A percentile compares a stretch with the other conserved stretches of the same genome.
These are phyloP conservation scores for Caenorhabditis sinica DNA, from an alignment of 2,888 invertebrate genomes.

Conservation along the genomic window DNA sequence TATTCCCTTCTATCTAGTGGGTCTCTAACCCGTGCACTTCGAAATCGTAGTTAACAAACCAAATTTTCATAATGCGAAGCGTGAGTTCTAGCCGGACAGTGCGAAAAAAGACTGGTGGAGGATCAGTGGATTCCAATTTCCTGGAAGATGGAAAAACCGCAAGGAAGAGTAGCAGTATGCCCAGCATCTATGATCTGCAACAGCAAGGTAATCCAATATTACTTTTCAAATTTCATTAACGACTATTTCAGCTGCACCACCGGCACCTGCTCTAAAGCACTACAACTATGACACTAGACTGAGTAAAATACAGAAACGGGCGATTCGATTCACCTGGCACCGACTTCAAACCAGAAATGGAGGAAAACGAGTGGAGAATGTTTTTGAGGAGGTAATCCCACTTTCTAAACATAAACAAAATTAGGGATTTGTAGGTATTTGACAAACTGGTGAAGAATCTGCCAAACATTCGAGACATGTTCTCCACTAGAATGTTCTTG, in stretches of 20 bases:
- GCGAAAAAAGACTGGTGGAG: constrained; percentile 79
- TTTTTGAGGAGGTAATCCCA: constrained; percentile 82
- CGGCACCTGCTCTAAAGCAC: constrained; percentile 66
- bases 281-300: constrained; percentile 82
- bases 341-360: constrained; percentile 82
- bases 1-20: not conserved
- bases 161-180: constrained; percentile 82
- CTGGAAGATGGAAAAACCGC: constrained; percentile 58
- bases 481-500: constrained; percentile 82
- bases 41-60: constrained; percentile 4
- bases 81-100: constrained; percentile 75
- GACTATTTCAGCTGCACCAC: constrained; percentile 50
- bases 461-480: constrained; percentile 82
- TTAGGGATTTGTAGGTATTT: constrained; percentile 72
- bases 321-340: constrained; percentile 83
- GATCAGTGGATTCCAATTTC: constrained; percentile 71
- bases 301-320: constrained; percentile 81
- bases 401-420: not conserved
- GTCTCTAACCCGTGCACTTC: not conserved
- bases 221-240: not conserved
- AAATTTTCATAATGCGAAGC: constrained; percentile 55
- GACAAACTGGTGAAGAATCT: constrained; percentile 76
- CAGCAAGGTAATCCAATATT: constrained; percentile 61
- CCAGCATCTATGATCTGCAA: constrained; percentile 78
- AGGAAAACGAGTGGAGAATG: constrained; percentile 82